Evolutionary conservation across 2,888 invertebrate genomes (phyloP), one percentile per base, ranked within the genome.

Genomic region (Ferdinandea cuprea): DNA sequence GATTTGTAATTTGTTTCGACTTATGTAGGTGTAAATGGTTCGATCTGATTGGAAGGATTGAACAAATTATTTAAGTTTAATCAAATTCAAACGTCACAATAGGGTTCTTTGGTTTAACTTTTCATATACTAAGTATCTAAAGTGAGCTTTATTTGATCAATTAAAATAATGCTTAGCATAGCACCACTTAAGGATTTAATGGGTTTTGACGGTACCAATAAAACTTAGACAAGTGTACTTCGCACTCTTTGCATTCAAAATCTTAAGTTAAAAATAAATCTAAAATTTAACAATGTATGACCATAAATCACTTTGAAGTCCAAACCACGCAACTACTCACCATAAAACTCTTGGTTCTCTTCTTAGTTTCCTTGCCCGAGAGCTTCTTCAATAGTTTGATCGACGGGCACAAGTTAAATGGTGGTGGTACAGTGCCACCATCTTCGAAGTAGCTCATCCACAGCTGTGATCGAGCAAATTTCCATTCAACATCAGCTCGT

Each of bases 401-500:
- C 0, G 96, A 96, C 3, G 98, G 98, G 61, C 98, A 93, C 87
- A 98, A 94, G 90, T 98, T 99, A 91, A 99, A 99, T 0, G 98
- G 98, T 0, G 98, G 95, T 0, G 99, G 98, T 0, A 98, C 94
- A 0, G 98, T 97, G 86, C 96, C 96, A 0, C 96, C 96, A 81
- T 95, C 96, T 87, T 97, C 97, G 89, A 99, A 99, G 91, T 98
- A 99, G 87, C 98, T 98, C 93, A 99, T 97, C 98, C 99, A 99
- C 50, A 99, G 92, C 89, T 97, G 97, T 86, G 97, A 97, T 54
- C 99, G 93, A 0, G 98, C 98, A 88, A 98, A 99, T 91, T 99
- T 99, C 99, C 99, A 99, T 91, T 99, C 98, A 0, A 95, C 95
- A 88, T 99, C 99, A 2, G 98, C 95, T 88, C 98, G 93, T 93